These are phyloP conservation scores for Saturnia pavonia DNA, from an alignment of 2,888 invertebrate genomes.

Conservation along the genomic window DNA sequence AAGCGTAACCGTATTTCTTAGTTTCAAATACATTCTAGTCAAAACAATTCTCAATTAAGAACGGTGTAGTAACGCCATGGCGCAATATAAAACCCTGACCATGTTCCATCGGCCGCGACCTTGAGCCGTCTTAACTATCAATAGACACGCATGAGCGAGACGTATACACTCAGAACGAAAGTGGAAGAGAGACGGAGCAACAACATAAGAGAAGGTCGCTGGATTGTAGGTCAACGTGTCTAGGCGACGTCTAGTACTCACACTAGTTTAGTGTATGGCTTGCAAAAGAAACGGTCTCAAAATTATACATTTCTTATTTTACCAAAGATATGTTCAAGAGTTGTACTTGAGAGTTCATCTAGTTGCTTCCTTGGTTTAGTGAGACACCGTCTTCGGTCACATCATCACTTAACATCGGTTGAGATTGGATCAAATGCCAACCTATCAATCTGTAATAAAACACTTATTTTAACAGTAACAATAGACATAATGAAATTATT, in stretches of 20 bases:
- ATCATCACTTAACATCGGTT: neutral
- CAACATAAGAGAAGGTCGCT: conserved; percentile 80
- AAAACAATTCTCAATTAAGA: conserved; percentile 12
- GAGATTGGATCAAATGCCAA: too few species aligned
- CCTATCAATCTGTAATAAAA: too few species aligned
- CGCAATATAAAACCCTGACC: conserved; percentile 22
- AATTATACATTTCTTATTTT: conserved; percentile 24
- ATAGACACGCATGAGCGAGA: conserved; percentile 64
- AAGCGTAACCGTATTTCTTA: neutral
- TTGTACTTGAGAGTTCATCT: neutral
- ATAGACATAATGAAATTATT: too few species aligned
- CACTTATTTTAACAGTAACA: too few species aligned
- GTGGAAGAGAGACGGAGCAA: conserved; percentile 59
- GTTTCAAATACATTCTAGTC: neutral
- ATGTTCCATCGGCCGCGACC: conserved; percentile 48
- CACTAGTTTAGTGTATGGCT: conserved; percentile 57
- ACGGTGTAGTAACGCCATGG: conserved; percentile 14
- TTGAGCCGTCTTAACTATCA: conserved; percentile 68
- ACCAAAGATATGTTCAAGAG: conserved; percentile 14
- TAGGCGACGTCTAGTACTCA: conserved; percentile 78
- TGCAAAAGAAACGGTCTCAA: conserved; percentile 37
- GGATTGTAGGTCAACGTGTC: conserved; percentile 79
- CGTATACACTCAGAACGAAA: conserved; percentile 31
- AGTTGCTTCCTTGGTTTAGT: too few species aligned
- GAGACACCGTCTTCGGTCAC: neutral